A percentile compares a stretch with the other conserved stretches of the same genome.
These are phyloP conservation scores for Gnathonemus echidnorhynchus DNA, from an alignment of 2,113 vertebrate species.

Conservation along the genomic window DNA sequence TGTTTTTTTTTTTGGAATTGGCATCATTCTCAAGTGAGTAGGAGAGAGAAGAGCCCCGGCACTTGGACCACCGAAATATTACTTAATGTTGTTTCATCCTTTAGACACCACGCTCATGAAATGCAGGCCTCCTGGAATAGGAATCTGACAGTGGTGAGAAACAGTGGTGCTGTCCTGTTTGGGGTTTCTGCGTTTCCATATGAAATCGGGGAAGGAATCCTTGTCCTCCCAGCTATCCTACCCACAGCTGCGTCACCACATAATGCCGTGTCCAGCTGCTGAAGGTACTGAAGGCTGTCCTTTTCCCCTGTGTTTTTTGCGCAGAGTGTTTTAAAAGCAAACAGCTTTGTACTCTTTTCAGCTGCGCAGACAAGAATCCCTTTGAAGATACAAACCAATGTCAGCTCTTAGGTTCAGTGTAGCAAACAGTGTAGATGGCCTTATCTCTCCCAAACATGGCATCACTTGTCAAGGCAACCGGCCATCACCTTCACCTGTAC, in stretches of 20 bases:
- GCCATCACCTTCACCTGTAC: constrained; percentile 42
- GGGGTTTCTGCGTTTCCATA: background rate
- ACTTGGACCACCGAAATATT: constrained; percentile 34
- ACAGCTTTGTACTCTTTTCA: background rate
- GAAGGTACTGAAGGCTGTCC: background rate
- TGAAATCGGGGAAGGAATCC: background rate
- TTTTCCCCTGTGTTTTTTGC: background rate
- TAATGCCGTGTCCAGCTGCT: background rate
- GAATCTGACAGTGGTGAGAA: background rate
- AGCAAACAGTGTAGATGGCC: background rate
- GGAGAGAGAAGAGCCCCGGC: background rate
- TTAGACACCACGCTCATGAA: constrained; percentile 25
- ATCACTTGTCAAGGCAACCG: constrained; percentile 26
- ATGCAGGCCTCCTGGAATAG: background rate
- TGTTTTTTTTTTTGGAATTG: background rate
- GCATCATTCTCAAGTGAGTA: background rate
- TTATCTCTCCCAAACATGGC: background rate
- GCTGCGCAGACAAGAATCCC: background rate
- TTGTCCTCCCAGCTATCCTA: background rate
- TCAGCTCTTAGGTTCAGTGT: background rate
- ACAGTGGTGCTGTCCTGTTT: background rate
- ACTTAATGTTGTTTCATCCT: constrained; percentile 26
- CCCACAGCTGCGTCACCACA: background rate
- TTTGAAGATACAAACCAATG: background rate
- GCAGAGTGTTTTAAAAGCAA: background rate